Evolutionary conservation across 2,113 vertebrate species (phyloP), one percentile per base, ranked within the genome.

Genomic region (Meriones unguiculatus): DNA sequence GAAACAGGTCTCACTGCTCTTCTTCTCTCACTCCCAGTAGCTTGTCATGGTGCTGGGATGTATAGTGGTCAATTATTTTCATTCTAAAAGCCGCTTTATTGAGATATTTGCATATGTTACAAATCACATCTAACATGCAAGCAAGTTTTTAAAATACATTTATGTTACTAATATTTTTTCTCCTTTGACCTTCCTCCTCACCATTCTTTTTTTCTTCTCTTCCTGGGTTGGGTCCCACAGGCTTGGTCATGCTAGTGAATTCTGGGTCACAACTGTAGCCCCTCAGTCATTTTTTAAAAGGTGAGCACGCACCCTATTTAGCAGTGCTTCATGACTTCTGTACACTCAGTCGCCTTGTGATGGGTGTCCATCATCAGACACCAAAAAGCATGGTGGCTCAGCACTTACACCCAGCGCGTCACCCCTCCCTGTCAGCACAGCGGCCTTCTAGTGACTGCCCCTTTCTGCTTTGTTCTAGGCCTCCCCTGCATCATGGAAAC

Each of bases 81-180:
- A 82, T 59, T 80, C 80, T 81, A 70, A 25, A 64, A 54, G 72
- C 20, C 50, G 25, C 65, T 88, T 87, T 96, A 78, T 84, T 84
- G 35, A 64, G 46, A 1, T 92, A 1, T 87, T 87, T 41, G 52
- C 9, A 73, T 32, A 72, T 84, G 2, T 85, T 76, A 35, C 1
- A 86, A 80, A 38, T 75, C 35, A 84, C 14, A 32, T n/a, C 28
- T 28, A 20, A 75, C 78, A 57, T 75, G 57, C 22, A 70, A 5
- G 41, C 91, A 7, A 32, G 1, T 93, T 89, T 77, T 75, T 81
- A 52, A 76, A 80, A 22, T 52, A 30, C 50, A 52, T 54, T 46
- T 72, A 30, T 52, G n/a, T 38, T 54, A 13, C 7, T 72, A 52
- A 17, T 76, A n/a, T 24, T 38, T 82, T 62, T 54, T n/a, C 52